A percentile compares a stretch with the other conserved stretches of the same genome.
These are phyloP conservation scores for Temnothorax ravouxi DNA, from an alignment of 2,888 invertebrate genomes.

Conservation along the genomic window DNA sequence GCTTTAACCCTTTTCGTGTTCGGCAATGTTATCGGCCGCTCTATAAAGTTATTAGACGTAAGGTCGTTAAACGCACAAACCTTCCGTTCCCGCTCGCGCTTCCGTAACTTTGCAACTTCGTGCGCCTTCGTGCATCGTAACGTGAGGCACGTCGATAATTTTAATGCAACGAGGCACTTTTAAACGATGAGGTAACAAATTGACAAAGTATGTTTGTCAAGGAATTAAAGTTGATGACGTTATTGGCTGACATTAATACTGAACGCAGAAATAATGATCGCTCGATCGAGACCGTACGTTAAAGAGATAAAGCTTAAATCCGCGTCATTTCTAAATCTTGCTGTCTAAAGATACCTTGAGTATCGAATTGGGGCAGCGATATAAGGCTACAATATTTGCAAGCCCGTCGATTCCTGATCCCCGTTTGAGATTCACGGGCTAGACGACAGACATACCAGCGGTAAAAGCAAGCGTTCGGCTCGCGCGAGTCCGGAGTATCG, in stretches of 20 bases:
- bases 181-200: not conserved
- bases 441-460: not conserved
- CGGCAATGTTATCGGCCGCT: slow-evolving; percentile 39
- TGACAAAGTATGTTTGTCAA: not conserved
- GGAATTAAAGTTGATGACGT: not conserved
- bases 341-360: slow-evolving; percentile 20
- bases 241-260: not conserved
- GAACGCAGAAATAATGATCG: not conserved
- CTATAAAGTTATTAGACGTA: slow-evolving; percentile 45
- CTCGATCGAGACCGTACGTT: not conserved
- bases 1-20: slow-evolving; percentile 24
- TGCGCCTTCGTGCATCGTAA: not conserved
- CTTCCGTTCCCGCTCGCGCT: slow-evolving; percentile 5
- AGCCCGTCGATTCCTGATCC: slow-evolving; percentile 10
- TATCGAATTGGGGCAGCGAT: slow-evolving; percentile 26
- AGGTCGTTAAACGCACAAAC: slow-evolving; percentile 48
- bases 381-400: slow-evolving; percentile 7
- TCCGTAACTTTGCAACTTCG: slow-evolving; percentile 18
- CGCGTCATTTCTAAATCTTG: not conserved
- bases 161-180: not conserved
- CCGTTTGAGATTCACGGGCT: not conserved
- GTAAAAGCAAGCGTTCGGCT: slow-evolving; percentile 52
- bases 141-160: not conserved
- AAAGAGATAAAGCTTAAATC: slow-evolving; percentile 9
- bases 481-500: slow-evolving; percentile 72